Base-by-base conservation (phyloP, 2,888 invertebrate species). In the Ypsolopha sequella region DNA sequence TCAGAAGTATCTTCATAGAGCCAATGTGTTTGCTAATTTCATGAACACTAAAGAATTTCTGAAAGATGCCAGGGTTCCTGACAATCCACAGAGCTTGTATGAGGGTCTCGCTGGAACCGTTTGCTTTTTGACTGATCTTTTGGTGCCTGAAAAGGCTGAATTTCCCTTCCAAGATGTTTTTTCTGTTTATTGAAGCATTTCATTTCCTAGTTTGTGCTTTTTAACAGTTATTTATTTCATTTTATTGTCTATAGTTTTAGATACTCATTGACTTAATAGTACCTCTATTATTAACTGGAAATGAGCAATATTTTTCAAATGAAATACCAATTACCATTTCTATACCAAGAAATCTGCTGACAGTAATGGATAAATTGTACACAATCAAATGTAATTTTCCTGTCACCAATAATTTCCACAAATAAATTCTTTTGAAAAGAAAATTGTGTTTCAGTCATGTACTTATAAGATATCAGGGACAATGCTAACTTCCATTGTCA, bases 31-130 rank as follows among this genome's bases (percentile, higher is more conserved):
- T 84, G 93, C 93, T 50, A 88, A 92, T 54, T 94, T 96, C 67
- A 79, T 96, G 73, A 88, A 87, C 13, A 85, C 85, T 9, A 86
- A 90, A 0, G 89, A 90, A 59, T 95, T 94, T 69, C 76, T 89
- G 56, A 78, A 80, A 53, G 88, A 90, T 56, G 91, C 95, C 0
- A 88, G 93, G 43, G 89, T 89, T 10, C 96, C 96, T 0, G 96
- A 96, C 73, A 88, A 89, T 60, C 95, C 95, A 0, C 93, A 91
- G 65, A 95, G 94, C 66, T 85, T 97, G 60, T 95, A 91, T 74
- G 97, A 97, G 79, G 97, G 97, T 1, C 88, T 91, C 52, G 94
- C 96, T 8, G 97, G 97, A 2, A 93, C 95, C 1, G 91, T 93
- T 7, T 96, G 95, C 66, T 97, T 89, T 70, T 77, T 97, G 50